Percentiles rank a stretch among this genome's conserved stretches.
phyloP scores from a whole-genome alignment of 2,797 vertebrate species.

The Alcedo quadribrachys region DNA sequence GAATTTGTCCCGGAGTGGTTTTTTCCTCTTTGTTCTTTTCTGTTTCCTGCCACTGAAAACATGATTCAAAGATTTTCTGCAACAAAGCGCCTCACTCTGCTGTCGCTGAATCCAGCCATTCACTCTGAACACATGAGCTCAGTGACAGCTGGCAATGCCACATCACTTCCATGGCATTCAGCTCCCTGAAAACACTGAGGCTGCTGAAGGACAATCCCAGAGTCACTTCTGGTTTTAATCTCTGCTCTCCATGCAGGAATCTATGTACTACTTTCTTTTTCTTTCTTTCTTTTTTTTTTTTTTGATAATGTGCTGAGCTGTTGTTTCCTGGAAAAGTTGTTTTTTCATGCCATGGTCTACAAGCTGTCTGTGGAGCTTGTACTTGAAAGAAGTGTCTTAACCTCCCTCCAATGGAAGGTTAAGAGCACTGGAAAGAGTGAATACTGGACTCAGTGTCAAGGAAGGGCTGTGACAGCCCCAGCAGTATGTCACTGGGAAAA shows the following conservation, averaged over 20 bases:
- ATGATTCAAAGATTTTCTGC: constrained; percentile 46
- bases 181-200: not conserved
- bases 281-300: not conserved
- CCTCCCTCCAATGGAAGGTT: not conserved
- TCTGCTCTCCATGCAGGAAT: not conserved
- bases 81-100: not conserved
- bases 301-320: constrained; percentile 22
- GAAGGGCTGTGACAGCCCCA: not conserved
- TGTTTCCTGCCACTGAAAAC: constrained; percentile 56
- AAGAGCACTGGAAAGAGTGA: not conserved
- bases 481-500: not conserved
- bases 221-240: constrained; percentile 43
- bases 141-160: constrained; percentile 28
- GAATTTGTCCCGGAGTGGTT: constrained; percentile 12
- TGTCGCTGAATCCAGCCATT: constrained; percentile 7
- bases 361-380: not conserved
- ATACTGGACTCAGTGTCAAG: not conserved
- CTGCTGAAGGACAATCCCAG: not conserved
- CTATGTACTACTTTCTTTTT: not conserved
- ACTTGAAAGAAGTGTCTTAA: not conserved
- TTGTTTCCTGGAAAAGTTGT: not conserved
- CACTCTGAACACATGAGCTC: not conserved
- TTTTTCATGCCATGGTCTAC: not conserved
- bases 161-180: constrained; percentile 6
- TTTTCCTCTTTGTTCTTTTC: constrained; percentile 46